Conservation (phyloP, 2,888 invertebrate genomes). For the Melikaiella ostensackeni region DNA sequence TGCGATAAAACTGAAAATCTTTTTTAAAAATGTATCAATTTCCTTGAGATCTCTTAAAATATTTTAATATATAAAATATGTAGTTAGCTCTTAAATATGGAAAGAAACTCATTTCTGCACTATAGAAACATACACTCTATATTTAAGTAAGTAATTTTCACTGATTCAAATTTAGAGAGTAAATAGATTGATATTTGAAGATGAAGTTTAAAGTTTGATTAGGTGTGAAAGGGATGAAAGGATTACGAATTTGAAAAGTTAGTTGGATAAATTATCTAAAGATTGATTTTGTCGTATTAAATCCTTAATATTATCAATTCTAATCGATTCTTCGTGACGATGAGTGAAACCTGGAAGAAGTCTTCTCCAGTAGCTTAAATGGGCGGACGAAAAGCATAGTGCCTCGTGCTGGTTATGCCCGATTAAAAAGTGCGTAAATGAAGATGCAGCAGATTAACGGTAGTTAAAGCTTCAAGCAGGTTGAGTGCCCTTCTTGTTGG, state of each 20-base stretch:
- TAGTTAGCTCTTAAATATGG: not conserved
- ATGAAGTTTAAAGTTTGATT: not conserved
- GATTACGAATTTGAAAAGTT: not conserved
- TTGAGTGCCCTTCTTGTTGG: constrained; percentile 72
- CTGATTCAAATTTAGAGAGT: too few relatives aligned
- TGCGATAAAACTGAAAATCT: not conserved
- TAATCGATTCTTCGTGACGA: not conserved
- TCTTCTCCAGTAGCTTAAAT: constrained; percentile 21
- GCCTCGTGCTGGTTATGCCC: constrained; percentile 57
- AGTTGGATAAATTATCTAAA: not conserved
- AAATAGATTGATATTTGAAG: not conserved
- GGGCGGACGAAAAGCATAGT: constrained; percentile 38
- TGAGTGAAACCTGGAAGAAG: constrained; percentile 21
- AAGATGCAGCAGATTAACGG: constrained; percentile 51
- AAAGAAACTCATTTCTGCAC: not conserved
- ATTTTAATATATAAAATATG: not conserved
- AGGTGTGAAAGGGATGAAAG: not conserved
- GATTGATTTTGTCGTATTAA: not conserved
- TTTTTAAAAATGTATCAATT: not conserved
- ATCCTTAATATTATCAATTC: not conserved
- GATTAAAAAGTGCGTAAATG: constrained; percentile 54
- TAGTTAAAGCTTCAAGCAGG: constrained; percentile 70
- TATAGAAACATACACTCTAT: not conserved
- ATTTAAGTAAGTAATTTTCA: not conserved
- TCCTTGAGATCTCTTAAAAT: not conserved